These are phyloP conservation scores for Brachyalestes nurse DNA, from an alignment of 2,797 vertebrate genomes.

Conservation along the genomic window DNA sequence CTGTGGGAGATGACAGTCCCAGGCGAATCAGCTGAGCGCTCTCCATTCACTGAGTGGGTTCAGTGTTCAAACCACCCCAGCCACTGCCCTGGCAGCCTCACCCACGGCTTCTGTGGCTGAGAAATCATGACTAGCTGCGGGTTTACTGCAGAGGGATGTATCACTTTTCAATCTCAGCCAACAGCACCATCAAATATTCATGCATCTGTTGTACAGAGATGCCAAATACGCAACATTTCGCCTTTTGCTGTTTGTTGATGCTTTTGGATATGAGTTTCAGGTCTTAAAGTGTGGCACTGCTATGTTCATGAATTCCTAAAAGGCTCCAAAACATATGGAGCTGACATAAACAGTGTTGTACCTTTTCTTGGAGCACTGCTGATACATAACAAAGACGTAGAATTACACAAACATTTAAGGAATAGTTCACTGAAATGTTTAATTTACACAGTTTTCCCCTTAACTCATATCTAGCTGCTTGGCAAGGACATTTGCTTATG, in stretches of 20 bases:
- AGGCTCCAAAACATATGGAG: neutral
- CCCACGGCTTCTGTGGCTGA: conserved; percentile 39
- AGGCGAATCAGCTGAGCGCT: conserved; percentile 1
- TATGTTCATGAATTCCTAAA: conserved; percentile 9
- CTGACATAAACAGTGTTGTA: neutral
- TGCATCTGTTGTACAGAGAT: conserved; percentile 57
- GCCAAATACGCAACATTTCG: conserved; percentile 39
- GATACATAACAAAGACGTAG: no score
- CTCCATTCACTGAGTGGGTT: neutral
- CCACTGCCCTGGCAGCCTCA: conserved; percentile 26
- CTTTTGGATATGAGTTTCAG: conserved; percentile 20
- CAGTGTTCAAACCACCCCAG: conserved; percentile 9
- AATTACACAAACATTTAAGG: neutral
- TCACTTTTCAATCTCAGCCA: conserved; percentile 64
- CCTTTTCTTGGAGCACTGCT: neutral
- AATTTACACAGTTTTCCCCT: neutral
- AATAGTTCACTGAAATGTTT: neutral
- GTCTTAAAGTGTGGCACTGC: conserved; percentile 16
- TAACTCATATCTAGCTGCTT: neutral
- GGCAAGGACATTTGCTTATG: neutral
- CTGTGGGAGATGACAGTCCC: neutral
- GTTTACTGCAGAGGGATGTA: conserved; percentile 49
- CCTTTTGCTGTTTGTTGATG: conserved; percentile 39
- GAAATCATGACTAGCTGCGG: conserved; percentile 23
- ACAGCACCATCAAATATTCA: conserved; percentile 71